Evolutionary conservation across 2,797 vertebrate species (phyloP).

Genomic region (Myotis planiceps): DNA sequence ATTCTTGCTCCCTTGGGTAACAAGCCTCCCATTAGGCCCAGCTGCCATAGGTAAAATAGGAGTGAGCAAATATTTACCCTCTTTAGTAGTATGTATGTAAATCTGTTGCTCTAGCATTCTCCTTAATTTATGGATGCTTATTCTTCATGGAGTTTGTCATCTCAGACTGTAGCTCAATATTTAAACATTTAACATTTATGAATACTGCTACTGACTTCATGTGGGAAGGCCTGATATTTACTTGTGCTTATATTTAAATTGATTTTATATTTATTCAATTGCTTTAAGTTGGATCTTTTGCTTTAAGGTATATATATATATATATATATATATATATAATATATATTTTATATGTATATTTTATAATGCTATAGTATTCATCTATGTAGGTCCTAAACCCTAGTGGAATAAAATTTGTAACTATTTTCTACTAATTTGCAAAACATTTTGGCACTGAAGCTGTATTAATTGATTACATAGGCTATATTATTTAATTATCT

Average conservation of each 20-base stretch:
- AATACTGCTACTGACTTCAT: not conserved
- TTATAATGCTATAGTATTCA: not conserved
- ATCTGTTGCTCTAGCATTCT: not conserved
- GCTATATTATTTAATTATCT: not conserved
- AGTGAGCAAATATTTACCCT: not conserved
- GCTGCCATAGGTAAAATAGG: not conserved
- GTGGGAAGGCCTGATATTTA: not conserved
- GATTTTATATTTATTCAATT: conserved; percentile 7
- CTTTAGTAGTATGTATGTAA: not conserved
- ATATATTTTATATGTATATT: not conserved
- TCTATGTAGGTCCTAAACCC: not conserved
- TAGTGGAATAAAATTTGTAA: not conserved
- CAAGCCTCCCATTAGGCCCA: not conserved
- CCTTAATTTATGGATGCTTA: not conserved
- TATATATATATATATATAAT: not conserved
- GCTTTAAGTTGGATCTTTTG: not conserved
- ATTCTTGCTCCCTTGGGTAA: not conserved
- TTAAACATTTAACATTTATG: not conserved
- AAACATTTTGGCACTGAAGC: not conserved
- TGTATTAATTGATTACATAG: not conserved
- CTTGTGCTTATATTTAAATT: not conserved
- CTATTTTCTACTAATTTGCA: not conserved
- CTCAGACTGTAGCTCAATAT: not conserved
- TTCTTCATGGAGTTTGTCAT: not conserved
- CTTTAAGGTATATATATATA: not conserved